Conservation (phyloP, 2,888 invertebrate genomes). For the Drosophila algonquin region DNA sequence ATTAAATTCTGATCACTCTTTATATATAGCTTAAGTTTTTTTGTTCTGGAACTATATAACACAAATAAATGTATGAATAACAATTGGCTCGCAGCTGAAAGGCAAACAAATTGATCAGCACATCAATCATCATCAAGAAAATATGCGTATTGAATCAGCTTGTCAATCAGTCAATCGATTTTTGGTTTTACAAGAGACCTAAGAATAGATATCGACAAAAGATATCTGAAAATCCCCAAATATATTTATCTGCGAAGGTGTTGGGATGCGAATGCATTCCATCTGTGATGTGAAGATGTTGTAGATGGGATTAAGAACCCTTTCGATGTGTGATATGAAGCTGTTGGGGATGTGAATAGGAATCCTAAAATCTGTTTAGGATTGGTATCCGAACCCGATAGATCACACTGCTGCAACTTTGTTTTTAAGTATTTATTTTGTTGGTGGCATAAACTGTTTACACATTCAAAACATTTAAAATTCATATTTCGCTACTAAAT, state of each 20-base stretch:
- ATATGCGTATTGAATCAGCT: constrained; percentile 49
- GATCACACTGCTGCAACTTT: neutral
- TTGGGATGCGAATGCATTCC: constrained; percentile 2
- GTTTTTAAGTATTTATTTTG: constrained; percentile 64
- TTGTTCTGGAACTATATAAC: neutral
- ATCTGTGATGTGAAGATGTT: too few relatives aligned
- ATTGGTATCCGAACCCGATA: neutral
- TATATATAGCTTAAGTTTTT: neutral
- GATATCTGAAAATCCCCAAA: neutral
- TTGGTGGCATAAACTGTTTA: constrained; percentile 66
- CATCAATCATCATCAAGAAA: constrained; percentile 30
- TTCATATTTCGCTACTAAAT: constrained; percentile 50
- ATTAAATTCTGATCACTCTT: neutral
- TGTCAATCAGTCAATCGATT: constrained; percentile 49
- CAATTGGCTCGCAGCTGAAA: constrained; percentile 8
- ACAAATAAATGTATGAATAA: neutral
- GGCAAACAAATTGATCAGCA: constrained; percentile 42
- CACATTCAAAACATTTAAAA: constrained; percentile 76
- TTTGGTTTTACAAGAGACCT: neutral
- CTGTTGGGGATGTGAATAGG: too few relatives aligned
- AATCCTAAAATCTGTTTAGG: too few relatives aligned
- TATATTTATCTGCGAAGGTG: constrained; percentile 8
- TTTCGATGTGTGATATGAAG: neutral
- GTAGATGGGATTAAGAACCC: neutral
- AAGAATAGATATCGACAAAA: neutral